These are phyloP conservation scores for Knipowitschia caucasica DNA, from an alignment of 2,797 vertebrate genomes.

Conservation along the genomic window DNA sequence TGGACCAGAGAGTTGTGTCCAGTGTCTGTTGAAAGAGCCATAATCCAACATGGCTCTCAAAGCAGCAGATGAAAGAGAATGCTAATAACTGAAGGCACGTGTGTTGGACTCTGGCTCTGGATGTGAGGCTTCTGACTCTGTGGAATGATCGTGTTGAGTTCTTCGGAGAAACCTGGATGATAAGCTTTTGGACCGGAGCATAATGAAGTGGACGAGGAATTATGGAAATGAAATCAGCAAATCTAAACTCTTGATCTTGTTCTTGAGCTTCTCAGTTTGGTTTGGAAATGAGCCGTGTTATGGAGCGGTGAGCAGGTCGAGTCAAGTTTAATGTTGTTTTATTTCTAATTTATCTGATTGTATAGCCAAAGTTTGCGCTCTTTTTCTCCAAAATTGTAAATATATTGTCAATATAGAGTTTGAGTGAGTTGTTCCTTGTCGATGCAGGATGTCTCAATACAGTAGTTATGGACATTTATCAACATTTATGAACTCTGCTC, in stretches of 20 bases:
- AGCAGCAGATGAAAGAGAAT: not conserved
- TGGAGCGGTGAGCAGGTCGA: not conserved
- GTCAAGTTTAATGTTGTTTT: not conserved
- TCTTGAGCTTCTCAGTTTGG: not conserved
- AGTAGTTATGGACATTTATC: no score
- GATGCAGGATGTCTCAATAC: no score
- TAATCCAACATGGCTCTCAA: constrained; percentile 9
- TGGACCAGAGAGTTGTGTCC: constrained; percentile 4
- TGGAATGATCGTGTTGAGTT: not conserved
- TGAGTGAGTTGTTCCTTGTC: no score
- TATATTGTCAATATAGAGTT: no score
- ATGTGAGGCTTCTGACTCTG: not conserved
- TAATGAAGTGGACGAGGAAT: not conserved
- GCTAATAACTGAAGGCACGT: not conserved
- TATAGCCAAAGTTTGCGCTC: no score
- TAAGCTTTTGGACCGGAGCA: not conserved
- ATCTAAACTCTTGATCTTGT: constrained; percentile 1
- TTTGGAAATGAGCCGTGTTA: not conserved
- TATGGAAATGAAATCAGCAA: not conserved
- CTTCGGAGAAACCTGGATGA: not conserved
- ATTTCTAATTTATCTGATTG: no score
- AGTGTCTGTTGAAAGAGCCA: constrained; percentile 20
- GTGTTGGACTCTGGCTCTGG: not conserved
- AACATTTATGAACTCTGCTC: no score
- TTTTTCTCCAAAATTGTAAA: no score